phyloP scores from a whole-genome alignment of 2,113 vertebrate genomes.

The Psilopogon haemacephalus region DNA sequence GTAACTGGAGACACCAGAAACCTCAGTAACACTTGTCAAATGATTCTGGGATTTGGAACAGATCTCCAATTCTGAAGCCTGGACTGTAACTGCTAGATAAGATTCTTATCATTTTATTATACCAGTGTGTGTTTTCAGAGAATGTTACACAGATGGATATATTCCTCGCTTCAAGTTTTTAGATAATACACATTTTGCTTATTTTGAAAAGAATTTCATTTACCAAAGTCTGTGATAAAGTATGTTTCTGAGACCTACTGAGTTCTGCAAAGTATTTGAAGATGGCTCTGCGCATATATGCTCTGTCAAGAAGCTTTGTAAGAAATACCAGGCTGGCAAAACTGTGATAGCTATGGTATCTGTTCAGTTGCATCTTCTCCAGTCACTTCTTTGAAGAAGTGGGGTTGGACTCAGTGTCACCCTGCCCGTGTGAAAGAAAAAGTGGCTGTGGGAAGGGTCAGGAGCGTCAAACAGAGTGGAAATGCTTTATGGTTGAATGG shows the following conservation, averaged over 20 bases:
- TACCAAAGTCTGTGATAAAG: not conserved
- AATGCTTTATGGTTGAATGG: not conserved
- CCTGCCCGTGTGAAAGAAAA: not conserved
- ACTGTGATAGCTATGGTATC: not conserved
- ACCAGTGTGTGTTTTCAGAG: not conserved
- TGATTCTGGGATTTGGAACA: not conserved
- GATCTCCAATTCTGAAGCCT: not conserved
- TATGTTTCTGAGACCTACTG: not conserved
- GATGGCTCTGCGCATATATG: not conserved
- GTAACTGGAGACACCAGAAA: not conserved
- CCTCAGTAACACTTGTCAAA: not conserved
- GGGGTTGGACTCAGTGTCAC: not conserved
- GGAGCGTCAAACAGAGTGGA: not conserved
- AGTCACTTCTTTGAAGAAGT: not conserved
- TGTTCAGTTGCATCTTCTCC: not conserved
- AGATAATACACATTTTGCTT: not conserved
- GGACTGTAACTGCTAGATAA: not conserved
- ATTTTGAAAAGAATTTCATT: not conserved
- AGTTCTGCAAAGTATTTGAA: not conserved
- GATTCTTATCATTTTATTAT: not conserved
- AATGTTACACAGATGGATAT: not conserved
- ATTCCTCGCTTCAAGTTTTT: not conserved
- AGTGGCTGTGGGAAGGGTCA: accelerated
- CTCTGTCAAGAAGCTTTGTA: not conserved
- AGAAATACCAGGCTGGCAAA: not conserved